phyloP scores from a whole-genome alignment of 2,113 vertebrate species.

The Microtus richardsoni region DNA sequence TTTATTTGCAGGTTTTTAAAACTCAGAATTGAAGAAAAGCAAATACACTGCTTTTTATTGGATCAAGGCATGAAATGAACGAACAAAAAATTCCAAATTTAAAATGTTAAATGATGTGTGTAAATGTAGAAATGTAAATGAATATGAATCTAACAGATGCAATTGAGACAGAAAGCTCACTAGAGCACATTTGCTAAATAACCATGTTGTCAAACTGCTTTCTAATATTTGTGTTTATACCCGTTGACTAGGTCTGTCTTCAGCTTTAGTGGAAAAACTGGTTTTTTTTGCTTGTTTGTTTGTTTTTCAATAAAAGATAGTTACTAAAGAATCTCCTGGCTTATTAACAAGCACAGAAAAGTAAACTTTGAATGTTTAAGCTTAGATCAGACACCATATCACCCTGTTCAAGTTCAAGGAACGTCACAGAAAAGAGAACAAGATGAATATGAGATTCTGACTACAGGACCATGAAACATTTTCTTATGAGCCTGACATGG shows the following conservation, averaged over 20 bases:
- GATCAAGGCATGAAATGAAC: background rate
- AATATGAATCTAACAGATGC: background rate
- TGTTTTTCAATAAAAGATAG: background rate
- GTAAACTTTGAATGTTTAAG: background rate
- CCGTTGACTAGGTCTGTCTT: background rate
- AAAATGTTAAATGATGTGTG: background rate
- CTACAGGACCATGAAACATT: background rate
- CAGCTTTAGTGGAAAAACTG: background rate
- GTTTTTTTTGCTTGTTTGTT: background rate
- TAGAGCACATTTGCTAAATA: background rate
- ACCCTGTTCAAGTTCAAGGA: background rate
- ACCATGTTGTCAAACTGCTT: background rate
- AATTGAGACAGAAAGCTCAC: background rate
- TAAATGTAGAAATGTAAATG: background rate
- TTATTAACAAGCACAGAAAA: background rate
- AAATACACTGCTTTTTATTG: background rate
- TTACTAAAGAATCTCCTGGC: background rate
- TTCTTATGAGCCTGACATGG: background rate
- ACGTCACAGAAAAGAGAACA: background rate
- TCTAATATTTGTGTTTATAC: background rate
- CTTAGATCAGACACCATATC: background rate
- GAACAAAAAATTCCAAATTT: background rate
- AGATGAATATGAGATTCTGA: background rate
- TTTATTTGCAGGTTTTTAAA: background rate
- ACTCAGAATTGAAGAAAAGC: background rate